Evolutionary conservation across 2,797 vertebrate species (phyloP).

Genomic region (Glossophaga mutica): DNA sequence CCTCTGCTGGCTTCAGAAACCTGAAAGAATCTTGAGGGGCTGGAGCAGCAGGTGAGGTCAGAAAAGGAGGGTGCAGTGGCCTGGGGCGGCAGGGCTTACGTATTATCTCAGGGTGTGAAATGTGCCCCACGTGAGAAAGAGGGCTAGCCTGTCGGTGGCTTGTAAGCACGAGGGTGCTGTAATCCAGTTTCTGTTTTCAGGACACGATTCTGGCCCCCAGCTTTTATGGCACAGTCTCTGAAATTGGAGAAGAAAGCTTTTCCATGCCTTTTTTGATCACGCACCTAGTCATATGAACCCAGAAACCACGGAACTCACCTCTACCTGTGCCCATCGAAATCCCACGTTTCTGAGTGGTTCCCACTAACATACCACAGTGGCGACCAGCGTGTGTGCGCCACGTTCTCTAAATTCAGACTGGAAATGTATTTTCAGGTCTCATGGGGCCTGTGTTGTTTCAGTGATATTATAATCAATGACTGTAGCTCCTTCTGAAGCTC

Average conservation of each 20-base stretch:
- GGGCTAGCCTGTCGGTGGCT: background rate
- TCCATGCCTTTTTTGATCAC: background rate
- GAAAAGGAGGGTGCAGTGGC: background rate
- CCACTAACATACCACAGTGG: background rate
- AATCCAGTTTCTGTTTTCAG: background rate
- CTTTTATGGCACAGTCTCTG: background rate
- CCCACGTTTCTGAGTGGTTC: background rate
- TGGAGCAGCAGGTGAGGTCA: background rate
- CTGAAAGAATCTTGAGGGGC: background rate
- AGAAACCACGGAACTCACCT: background rate
- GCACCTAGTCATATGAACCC: background rate
- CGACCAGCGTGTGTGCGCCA: background rate
- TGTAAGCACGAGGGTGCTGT: background rate
- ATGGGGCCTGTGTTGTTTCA: conserved; percentile 55
- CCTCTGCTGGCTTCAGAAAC: background rate
- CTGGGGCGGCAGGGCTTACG: background rate
- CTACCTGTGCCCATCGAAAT: background rate
- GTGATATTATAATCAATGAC: conserved; percentile 72
- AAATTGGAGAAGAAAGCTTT: background rate
- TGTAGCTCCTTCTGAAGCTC: conserved; percentile 43
- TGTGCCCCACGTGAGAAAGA: background rate
- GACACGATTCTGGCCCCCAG: background rate
- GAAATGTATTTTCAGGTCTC: conserved; percentile 67
- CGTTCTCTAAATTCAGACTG: conserved; percentile 65
- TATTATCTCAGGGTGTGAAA: background rate